Base-by-base conservation (phyloP, 2,113 vertebrate genomes). In the Melanostigma gelatinosum region DNA sequence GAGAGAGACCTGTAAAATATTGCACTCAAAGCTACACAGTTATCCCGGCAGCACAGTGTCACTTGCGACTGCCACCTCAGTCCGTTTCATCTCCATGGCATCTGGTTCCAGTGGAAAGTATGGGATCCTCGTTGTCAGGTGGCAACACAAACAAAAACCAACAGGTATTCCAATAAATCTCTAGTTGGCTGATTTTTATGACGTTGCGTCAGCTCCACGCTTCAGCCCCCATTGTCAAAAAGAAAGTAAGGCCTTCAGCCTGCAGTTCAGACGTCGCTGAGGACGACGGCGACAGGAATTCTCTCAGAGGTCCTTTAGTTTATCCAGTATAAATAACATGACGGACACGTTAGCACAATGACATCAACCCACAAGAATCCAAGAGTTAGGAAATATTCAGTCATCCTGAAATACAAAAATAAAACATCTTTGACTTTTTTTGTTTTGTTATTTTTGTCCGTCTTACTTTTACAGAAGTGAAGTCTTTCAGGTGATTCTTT, bases 271-370 rank as follows among this genome's bases (percentile, higher is more conserved):
- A 89, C 40, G 83, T 64, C 86, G 86, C 86, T 50, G 89, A 92
- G 87, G 85, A 87, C 84, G 72, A 84, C 61, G 46, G 77, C 84
- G 83, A 87, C 85, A 75, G 77, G 82, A 87, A 64, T 87, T 90
- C 79, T 87, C 84, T 88, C 83, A 73, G 83, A 84, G 83, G 87
- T 93, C 89, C 87, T 92, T 92, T 91, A 92, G 91, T 94, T 93
- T 88, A 90, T 94, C 93, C 94, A 92, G 90, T 95, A 95, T 95
- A 96, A 96, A 96, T 96, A 95, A 96, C 91, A 93, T 75, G 90
- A 93, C 93, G 92, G 89, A 89, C 80, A 92, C 87, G 84, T 87
- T 85, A 93, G 89, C 89, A 94, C 90, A 85, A 83, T 87, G 89
- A 88, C 87, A 92, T 92, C 88, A 92, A 91, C 91, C 93, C 92